Evolutionary conservation across 2,797 vertebrate genomes (phyloP), one percentile per base, ranked within the genome.

Genomic region (Falco naumanni): DNA sequence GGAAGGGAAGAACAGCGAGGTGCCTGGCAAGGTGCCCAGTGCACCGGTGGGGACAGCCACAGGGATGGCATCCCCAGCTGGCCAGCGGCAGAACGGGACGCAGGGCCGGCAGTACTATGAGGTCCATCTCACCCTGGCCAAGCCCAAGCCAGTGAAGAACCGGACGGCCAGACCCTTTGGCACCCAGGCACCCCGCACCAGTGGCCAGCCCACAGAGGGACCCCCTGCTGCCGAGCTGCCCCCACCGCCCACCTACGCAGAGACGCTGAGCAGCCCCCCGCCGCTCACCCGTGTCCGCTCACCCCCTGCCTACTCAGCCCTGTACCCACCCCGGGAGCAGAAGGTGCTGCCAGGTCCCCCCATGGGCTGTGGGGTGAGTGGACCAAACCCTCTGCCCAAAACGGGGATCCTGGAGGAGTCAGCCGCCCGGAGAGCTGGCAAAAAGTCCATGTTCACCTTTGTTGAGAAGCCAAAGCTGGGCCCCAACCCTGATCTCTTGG

Each of bases 381-480:
- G 96, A 25, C 94, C 88, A 1, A 91, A 85, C 28, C 94, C 97
- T 51, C 97, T 95, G 50, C 95, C 96, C 85, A 99, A 99, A 98
- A 99, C 99, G 0, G 99, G 99, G 80, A 98, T 99, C 92, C 97
- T 99, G 74, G 99, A 99, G 61, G 98, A 99, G 57, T 98, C 98
- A 0, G 97, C 98, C 15, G 97, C 97, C 26, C 98, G 97, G 26
- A 97, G 99, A 84, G 95, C 95, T 16, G 95, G 89, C 91, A 98
- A 98, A 56, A 99, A 99, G 92, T 98, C 99, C 45, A 99, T 99
- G 99, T 99, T 99, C 98, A 99, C 99, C 6, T 99, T 99, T 7
- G 98, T 99, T 54, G 99, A 99, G 97, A 99, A 99, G 95, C 98
- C 98, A 1, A 99, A 99, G 87, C 95, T 99, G 66, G 97, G 99